Evolutionary conservation across 2,888 invertebrate species (phyloP), one percentile per base, ranked within the genome.

Genomic region (Hyposoter didymator): DNA sequence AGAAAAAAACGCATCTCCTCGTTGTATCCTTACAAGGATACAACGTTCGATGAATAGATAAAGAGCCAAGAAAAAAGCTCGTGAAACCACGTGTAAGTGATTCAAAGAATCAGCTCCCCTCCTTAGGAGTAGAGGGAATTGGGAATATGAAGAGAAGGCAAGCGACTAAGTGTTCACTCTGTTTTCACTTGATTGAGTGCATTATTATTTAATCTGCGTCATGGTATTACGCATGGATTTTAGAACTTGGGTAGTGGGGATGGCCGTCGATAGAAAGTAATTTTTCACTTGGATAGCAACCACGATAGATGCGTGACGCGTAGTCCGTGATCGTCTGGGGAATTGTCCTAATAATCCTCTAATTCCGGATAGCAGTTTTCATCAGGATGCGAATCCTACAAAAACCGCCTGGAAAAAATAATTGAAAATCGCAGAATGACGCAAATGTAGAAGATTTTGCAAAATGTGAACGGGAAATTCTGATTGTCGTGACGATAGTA

Each of bases 151-250:
- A 47, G 52, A 52, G 28, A 43, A 45, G n/a, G 28, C 19, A 59
- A 35, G 45, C 17, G 19, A 17, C 14, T 35, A 14, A 66, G 49
- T 32, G 67, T 69, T 80, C 83, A 78, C 80, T 85, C 80, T 83
- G 80, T 83, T 83, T 74, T 28, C 62, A 64, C 83, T 83, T 69
- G 83, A 81, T 78, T 80, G 85, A 78, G 67, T 81, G 72, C 76
- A 73, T 73, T 59, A 59, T 59, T 59, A 59, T 59, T 59, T 28
- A 59, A 59, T 28, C 59, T 59, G 59, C 59, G 28, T 59, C 28
- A 28, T 14, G 28, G 14, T 14, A 14, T 59, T 59, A 28, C 28
- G 28, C n/a, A 78, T 10, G 10, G 0, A 10, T 32, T 12, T 72
- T 52, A 28, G 8, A 52, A 19, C 12, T 17, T 0, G 5, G n/a